phyloP scores from a whole-genome alignment of 2,797 vertebrate genomes.

The Euthynnus affinis region DNA sequence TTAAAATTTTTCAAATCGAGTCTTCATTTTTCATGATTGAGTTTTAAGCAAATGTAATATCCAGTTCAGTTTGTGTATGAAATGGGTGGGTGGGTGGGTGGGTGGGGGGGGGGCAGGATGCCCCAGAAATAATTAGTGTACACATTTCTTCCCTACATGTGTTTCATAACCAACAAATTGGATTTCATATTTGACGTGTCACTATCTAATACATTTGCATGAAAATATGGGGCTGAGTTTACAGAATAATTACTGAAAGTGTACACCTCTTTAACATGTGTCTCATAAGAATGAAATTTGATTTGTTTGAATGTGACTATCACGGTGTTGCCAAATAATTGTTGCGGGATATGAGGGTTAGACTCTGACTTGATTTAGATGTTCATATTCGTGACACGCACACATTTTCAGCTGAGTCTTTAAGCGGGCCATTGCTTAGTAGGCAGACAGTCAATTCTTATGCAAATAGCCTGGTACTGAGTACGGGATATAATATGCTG shows the following conservation, averaged over 20 bases:
- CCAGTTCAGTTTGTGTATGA: slow-evolving; percentile 88
- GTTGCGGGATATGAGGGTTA: slow-evolving; percentile 87
- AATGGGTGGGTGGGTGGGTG: no score
- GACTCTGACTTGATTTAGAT: slow-evolving; percentile 82
- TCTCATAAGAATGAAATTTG: slow-evolving; percentile 95
- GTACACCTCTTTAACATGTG: slow-evolving; percentile 99
- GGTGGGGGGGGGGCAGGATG: slow-evolving; percentile 75
- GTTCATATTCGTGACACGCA: slow-evolving; percentile 82
- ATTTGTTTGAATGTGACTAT: slow-evolving; percentile 95
- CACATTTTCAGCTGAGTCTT: slow-evolving; percentile 83
- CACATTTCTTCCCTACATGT: slow-evolving; percentile 96
- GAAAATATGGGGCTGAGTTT: slow-evolving; percentile 92
- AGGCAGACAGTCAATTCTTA: slow-evolving; percentile 85
- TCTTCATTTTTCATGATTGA: slow-evolving; percentile 99
- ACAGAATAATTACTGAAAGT: slow-evolving; percentile 98
- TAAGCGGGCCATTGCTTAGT: slow-evolving; percentile 83
- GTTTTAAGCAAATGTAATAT: slow-evolving; percentile 99
- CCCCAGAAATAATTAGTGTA: slow-evolving; percentile 99
- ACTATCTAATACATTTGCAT: slow-evolving; percentile 99
- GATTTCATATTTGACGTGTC: slow-evolving; percentile 98
- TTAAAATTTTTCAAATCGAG: slow-evolving; percentile 99
- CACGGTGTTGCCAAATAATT: slow-evolving; percentile 87
- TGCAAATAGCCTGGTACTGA: slow-evolving; percentile 84
- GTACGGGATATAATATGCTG: slow-evolving; percentile 82
- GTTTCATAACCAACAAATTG: slow-evolving; percentile 99